These are phyloP conservation scores for Dermolepida albohirtum DNA, from an alignment of 2,888 invertebrate species.

Conservation along the genomic window DNA sequence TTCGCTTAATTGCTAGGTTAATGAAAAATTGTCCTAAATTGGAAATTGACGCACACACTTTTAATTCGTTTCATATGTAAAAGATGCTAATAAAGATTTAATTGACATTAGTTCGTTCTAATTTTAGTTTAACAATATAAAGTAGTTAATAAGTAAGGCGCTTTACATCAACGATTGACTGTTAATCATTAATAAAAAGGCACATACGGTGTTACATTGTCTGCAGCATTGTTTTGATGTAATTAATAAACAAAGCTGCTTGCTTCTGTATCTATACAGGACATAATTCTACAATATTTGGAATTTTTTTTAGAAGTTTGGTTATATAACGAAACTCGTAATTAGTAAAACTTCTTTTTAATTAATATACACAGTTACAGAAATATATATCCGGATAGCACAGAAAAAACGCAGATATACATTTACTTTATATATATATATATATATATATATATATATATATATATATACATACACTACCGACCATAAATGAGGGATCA, in stretches of 20 bases:
- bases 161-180: conserved; percentile 28
- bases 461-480: too few species aligned
- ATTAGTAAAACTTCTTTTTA: too few species aligned
- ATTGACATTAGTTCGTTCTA: conserved; percentile 38
- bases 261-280: too few species aligned
- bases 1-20: conserved; percentile 33
- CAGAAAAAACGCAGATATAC: too few species aligned
- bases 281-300: too few species aligned
- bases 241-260: conserved; percentile 10
- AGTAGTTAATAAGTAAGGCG: conserved; percentile 38
- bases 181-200: conserved; percentile 37
- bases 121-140: conserved; percentile 39
- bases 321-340: too few species aligned
- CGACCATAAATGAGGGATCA: too few species aligned
- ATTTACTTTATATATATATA: too few species aligned
- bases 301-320: too few species aligned
- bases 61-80: conserved; percentile 36
- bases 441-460: too few species aligned
- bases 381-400: too few species aligned
- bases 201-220: conserved; percentile 31
- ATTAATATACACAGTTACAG: too few species aligned
- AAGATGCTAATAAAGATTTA: conserved; percentile 40
- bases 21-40: conserved; percentile 40
- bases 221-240: conserved; percentile 7
- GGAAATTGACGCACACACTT: conserved; percentile 38